Base-by-base conservation (phyloP, 2,113 vertebrate genomes). In the Spilogale gracilis region DNA sequence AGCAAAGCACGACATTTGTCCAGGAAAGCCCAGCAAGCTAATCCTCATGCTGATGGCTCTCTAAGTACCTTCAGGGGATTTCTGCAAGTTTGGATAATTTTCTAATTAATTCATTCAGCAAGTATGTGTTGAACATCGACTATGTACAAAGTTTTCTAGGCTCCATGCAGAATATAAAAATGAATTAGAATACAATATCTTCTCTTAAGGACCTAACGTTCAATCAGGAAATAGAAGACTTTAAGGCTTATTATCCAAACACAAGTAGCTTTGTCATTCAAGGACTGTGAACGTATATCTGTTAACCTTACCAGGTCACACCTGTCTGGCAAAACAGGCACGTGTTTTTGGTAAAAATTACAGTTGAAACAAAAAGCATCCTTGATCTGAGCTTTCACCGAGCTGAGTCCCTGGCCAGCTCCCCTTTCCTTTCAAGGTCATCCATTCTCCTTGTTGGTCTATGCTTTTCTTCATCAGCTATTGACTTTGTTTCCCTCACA, bases 101-200 rank as follows among this genome's bases (percentile, higher is more conserved):
- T 74, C 86, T 86, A 43, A 80, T 74, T 65, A 58, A 83, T 90
- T 91, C 25, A 84, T 67, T 90, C 61, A 63, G 58, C 27, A 92
- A 58, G 82, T 43, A 65, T 50, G 83, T 43, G 25, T 32, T 63
- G 32, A 69, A 60, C 17, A n/a, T 8, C 32, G 81, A 9, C 21
- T 9, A 73, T 9, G n/a, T 23, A 56, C 65, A 90, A 67, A 92
- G 61, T 32, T 38, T 96, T 89, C 58, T 91, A 79, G 80, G 30
- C 20, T 27, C 45, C 32, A 67, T 38, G 32, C 3, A 27, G 27
- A 95, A 43, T 71, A 93, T 67, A 74, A 91, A 92, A 95, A 48
- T 63, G 2, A 78, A 71, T 43, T 52, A 18, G 8, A 94, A 95
- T 2, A 25, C 25, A 5, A 14, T 27, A 89, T 91, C 84, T 85